Conservation (phyloP, 2,888 invertebrate species). For the Callyntrura guangdongensis region DNA sequence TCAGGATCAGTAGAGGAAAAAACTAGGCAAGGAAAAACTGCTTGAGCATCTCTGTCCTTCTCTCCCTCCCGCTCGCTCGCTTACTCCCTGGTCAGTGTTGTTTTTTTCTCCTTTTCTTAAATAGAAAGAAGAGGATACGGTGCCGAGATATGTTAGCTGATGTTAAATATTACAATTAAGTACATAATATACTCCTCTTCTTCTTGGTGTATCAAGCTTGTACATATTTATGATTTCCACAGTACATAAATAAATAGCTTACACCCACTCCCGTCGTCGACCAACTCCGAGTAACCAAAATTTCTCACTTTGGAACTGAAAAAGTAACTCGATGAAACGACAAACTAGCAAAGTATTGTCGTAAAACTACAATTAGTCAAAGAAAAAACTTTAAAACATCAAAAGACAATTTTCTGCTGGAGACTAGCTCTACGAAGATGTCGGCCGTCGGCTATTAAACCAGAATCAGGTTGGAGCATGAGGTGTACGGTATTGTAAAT, state of each 20-base stretch:
- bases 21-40: conserved; percentile 21
- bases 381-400: background rate
- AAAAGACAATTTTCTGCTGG: background rate
- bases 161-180: too few relatives aligned
- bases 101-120: background rate
- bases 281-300: conserved; percentile 8
- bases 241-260: conserved; percentile 38
- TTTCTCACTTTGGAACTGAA: background rate
- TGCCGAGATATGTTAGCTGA: background rate
- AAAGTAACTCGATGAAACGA: conserved; percentile 27
- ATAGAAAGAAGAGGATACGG: conserved; percentile 42
- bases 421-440: background rate
- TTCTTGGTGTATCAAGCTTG: background rate
- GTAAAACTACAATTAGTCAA: conserved; percentile 42
- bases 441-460: conserved; percentile 8
- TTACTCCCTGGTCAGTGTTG: too few relatives aligned
- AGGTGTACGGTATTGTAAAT: background rate
- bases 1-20: background rate
- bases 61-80: too few relatives aligned
- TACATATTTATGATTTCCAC: conserved; percentile 61
- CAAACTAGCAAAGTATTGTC: conserved; percentile 18
- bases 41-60: background rate
- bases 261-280: conserved; percentile 24
- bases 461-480: background rate
- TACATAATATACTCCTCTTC: conserved; percentile 34